Base-by-base conservation (phyloP, 2,113 vertebrate species). In the Promerops cafer region DNA sequence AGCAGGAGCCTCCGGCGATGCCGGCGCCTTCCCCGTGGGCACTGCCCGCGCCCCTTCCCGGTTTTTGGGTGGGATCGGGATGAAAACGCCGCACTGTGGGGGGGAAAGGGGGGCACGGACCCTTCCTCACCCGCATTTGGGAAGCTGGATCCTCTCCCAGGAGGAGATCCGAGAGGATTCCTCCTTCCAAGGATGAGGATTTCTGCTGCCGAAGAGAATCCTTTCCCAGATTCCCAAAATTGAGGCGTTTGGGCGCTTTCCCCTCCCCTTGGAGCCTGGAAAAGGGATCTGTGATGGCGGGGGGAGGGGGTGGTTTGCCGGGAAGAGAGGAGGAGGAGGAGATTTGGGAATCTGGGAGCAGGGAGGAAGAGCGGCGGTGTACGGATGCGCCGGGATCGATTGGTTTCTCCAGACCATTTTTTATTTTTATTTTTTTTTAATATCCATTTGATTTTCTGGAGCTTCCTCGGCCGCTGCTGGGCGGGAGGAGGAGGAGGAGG, bases 271-370 rank as follows among this genome's bases (percentile, higher is more conserved):
- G 2, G 26, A 7, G 11, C 64, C 18, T 11, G 66, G 39, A 44
- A 9, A 37, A 63, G 80, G 84, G 78, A 65, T 42, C 66, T 9
- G n/a, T 64, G 90, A 44, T 42, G 88, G 45, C 7, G 22, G 72
- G 52, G 71, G 82, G 65, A 42, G 66, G 75, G 65, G 72, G 59
- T 42, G 79, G 47, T 47, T 28, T 91, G 93, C 70, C 89, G 64
- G 86, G 95, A 81, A 84, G 61, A 11, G 86, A 83, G 74, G 90
- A 89, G 90, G 92, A 86, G 68, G 72, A 47, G 81, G 87, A 60
- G 87, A 66, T 70, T 79, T 47, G 79, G 85, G 82, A 49, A 65
- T 45, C 60, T 60, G 92, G n/a, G 65, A 74, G 81, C 70, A 5
- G 31, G 50, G 66, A 92, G 82, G 44, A 84, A 84, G 76, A 87